phyloP scores from a whole-genome alignment of 2,888 invertebrate genomes.

The Ophioninae sp. region DNA sequence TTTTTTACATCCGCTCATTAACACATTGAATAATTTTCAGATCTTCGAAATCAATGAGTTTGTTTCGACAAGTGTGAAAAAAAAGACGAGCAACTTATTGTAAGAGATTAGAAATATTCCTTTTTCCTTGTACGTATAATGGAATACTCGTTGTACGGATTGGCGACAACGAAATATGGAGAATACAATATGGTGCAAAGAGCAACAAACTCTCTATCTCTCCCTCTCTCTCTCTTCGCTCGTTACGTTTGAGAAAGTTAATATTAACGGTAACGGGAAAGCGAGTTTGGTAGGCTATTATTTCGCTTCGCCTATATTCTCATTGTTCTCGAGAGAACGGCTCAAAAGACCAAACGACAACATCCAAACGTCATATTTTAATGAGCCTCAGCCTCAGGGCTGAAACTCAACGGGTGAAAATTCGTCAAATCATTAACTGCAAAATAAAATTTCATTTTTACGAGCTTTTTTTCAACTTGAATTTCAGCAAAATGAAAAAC shows the following conservation, averaged over 20 bases:
- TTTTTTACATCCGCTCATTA: too few relatives aligned
- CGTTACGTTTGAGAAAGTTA: slow-evolving; percentile 58
- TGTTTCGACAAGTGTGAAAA: too few relatives aligned
- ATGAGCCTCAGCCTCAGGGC: background rate
- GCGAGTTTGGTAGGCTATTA: slow-evolving; percentile 50
- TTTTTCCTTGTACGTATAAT: too few relatives aligned
- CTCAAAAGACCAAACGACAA: slow-evolving; percentile 26
- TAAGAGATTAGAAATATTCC: too few relatives aligned
- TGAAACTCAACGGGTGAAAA: background rate
- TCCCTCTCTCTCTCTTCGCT: slow-evolving; percentile 18
- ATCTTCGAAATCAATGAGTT: too few relatives aligned
- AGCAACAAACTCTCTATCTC: slow-evolving; percentile 2
- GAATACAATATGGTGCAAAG: background rate
- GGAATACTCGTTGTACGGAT: slow-evolving; percentile 22
- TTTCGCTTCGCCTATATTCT: slow-evolving; percentile 36
- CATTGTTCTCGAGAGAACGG: slow-evolving; percentile 45
- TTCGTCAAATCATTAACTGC: background rate
- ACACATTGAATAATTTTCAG: too few relatives aligned
- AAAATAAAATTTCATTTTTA: background rate
- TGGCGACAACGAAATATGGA: slow-evolving; percentile 27
- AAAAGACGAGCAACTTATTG: too few relatives aligned
- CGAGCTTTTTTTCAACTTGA: too few relatives aligned
- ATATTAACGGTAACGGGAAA: slow-evolving; percentile 23
- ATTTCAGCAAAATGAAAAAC: too few relatives aligned
- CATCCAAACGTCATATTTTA: slow-evolving; percentile 34